Evolutionary conservation across 2,797 vertebrate genomes (phyloP).

Genomic region (Chelidonichthys spinosus): DNA sequence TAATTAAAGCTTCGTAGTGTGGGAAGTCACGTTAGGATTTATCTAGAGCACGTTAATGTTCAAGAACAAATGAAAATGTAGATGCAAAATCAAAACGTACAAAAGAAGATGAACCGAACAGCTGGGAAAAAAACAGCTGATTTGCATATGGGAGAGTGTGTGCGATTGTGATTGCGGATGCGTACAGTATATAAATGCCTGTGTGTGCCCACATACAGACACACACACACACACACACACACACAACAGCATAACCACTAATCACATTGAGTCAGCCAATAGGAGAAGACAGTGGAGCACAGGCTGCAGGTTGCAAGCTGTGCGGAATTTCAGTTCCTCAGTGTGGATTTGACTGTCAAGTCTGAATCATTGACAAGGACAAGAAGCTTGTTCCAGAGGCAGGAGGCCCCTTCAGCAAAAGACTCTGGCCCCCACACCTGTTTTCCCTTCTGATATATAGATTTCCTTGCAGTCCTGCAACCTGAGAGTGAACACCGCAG

Average conservation of each 20-base stretch:
- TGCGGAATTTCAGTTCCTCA: slow-evolving; percentile 59
- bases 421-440: slow-evolving; percentile 19
- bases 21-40: background rate
- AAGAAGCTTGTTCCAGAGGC: slow-evolving; percentile 44
- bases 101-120: slow-evolving; percentile 15
- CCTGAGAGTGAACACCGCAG: slow-evolving; percentile 47
- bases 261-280: slow-evolving; percentile 61
- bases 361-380: slow-evolving; percentile 68
- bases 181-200: slow-evolving; percentile 41
- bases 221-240: slow-evolving; percentile 44
- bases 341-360: slow-evolving; percentile 56
- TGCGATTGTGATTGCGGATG: slow-evolving; percentile 35
- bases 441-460: slow-evolving; percentile 58
- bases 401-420: slow-evolving; percentile 43
- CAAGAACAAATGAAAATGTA: background rate
- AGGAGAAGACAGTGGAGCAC: slow-evolving; percentile 52
- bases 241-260: slow-evolving; percentile 57
- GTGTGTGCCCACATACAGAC: slow-evolving; percentile 37
- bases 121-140: slow-evolving; percentile 31
- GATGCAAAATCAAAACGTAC: background rate
- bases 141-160: slow-evolving; percentile 40
- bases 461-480: slow-evolving; percentile 60
- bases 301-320: slow-evolving; percentile 59
- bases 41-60: background rate
- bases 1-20: background rate